Percentiles rank a stretch among this genome's conserved stretches.
These are phyloP conservation scores for Aleiodes testaceus DNA, from an alignment of 2,888 invertebrate genomes.

Conservation along the genomic window DNA sequence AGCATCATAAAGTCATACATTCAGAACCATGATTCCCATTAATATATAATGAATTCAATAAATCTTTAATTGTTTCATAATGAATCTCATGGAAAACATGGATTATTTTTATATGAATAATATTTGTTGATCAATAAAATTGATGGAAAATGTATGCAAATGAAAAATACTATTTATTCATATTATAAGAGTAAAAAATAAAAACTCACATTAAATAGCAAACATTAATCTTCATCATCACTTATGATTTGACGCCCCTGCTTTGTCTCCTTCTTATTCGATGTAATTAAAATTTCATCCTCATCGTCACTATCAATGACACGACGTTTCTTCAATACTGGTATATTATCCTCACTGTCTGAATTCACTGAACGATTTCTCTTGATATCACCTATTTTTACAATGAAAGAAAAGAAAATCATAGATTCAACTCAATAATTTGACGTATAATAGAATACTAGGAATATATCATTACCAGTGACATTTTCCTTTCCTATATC, in stretches of 20 bases:
- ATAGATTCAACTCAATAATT: constrained; percentile 17
- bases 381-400: constrained; percentile 56
- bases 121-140: neutral
- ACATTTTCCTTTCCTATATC: constrained; percentile 30
- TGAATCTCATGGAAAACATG: neutral
- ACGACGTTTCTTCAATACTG: constrained; percentile 64
- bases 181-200: neutral
- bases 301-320: constrained; percentile 68
- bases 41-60: neutral
- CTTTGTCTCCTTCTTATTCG: constrained; percentile 40
- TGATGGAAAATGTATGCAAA: neutral
- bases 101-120: constrained; percentile 4
- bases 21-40: neutral
- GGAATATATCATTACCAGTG: constrained; percentile 26
- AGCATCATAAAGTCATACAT: constrained; percentile 27
- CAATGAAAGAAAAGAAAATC: constrained; percentile 1
- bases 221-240: constrained; percentile 62
- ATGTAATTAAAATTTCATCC: constrained; percentile 41
- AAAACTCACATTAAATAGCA: neutral
- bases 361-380: constrained; percentile 60
- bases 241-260: constrained; percentile 54
- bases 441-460: neutral
- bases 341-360: constrained; percentile 56
- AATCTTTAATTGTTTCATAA: neutral
- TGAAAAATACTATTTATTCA: neutral